Evolutionary conservation across 2,113 vertebrate genomes (phyloP).

Genomic region (Myotis yumanensis): DNA sequence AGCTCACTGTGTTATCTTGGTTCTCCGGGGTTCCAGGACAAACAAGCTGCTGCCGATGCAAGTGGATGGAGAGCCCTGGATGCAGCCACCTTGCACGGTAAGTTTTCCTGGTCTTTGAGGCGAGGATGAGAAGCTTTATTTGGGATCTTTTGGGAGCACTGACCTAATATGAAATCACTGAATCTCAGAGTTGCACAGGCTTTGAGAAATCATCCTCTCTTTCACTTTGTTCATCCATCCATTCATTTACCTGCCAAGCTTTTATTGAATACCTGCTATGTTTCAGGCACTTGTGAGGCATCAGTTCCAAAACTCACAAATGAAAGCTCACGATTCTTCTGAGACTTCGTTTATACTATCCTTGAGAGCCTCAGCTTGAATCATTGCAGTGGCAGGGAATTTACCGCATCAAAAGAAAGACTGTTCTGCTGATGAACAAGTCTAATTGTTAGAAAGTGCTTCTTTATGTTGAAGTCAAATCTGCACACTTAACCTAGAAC

Average conservation of each 20-base stretch:
- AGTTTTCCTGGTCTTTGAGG: conserved; percentile 71
- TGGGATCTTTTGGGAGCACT: too few species aligned
- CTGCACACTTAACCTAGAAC: neutral
- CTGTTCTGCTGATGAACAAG: neutral
- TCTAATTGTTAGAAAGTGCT: neutral
- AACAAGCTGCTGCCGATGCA: conserved; percentile 96
- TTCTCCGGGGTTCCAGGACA: conserved; percentile 85
- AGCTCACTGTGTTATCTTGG: conserved; percentile 38
- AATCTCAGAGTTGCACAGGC: neutral
- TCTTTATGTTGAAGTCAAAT: neutral
- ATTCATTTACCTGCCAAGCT: neutral
- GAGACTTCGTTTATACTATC: neutral
- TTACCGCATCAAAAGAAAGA: neutral
- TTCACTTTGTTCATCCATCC: neutral
- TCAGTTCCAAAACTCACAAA: neutral
- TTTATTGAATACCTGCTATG: neutral
- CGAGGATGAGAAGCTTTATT: neutral
- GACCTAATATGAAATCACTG: neutral
- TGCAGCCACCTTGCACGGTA: conserved; percentile 95
- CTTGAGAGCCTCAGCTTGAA: neutral
- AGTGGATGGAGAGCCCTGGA: conserved; percentile 98
- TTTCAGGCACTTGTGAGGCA: neutral
- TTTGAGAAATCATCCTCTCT: neutral
- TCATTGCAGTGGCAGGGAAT: neutral
- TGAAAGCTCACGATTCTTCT: neutral